These are phyloP conservation scores for Psittacula cyanocephala DNA, from an alignment of 2,113 vertebrate species.

Conservation along the genomic window DNA sequence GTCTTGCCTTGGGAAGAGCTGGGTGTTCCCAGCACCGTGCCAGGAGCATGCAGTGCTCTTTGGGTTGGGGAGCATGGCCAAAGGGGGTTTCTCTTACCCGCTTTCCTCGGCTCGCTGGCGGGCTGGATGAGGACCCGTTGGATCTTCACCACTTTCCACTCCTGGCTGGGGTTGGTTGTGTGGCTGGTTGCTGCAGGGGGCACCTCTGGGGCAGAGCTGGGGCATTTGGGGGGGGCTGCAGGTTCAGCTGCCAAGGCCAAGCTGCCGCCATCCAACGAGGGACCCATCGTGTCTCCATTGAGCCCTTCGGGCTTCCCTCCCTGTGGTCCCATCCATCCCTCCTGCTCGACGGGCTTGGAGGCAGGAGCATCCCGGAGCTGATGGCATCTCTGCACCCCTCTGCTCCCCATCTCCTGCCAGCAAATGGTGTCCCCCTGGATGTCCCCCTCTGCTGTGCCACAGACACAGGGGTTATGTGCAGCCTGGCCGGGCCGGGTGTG, in stretches of 20 bases:
- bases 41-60: neutral
- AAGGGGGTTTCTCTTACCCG: conserved; percentile 55
- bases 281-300: fast-evolving
- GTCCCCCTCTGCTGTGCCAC: neutral
- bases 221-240: fast-evolving
- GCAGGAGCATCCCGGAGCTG: neutral
- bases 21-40: neutral
- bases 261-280: neutral
- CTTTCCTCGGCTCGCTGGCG: conserved; percentile 25
- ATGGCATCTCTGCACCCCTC: neutral
- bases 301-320: neutral
- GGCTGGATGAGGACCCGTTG: conserved; percentile 36
- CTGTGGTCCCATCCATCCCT: neutral
- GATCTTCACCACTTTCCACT: conserved; percentile 68
- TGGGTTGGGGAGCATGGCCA: neutral
- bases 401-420: neutral
- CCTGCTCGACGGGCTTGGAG: fast-evolving
- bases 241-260: neutral
- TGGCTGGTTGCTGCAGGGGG: neutral
- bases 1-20: conserved; percentile 11
- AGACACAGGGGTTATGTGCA: neutral
- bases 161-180: neutral
- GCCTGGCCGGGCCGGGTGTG: neutral
- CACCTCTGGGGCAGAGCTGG: neutral
- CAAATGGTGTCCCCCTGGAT: neutral